These are phyloP conservation scores for Chesias legatella DNA, from an alignment of 2,888 invertebrate genomes.

Conservation along the genomic window DNA sequence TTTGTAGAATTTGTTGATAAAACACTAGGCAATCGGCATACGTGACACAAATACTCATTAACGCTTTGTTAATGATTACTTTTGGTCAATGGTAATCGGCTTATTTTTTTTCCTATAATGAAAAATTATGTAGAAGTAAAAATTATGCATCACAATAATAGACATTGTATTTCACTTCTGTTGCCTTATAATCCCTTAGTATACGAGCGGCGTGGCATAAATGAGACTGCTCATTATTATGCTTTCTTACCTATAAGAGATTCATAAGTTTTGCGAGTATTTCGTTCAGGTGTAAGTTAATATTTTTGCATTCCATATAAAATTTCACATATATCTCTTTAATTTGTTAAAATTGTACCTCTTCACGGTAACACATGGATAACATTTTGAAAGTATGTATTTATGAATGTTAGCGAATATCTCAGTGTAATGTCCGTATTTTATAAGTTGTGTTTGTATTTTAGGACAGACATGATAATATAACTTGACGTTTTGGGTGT, in stretches of 20 bases:
- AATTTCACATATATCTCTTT: constrained; percentile 15
- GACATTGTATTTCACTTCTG: constrained; percentile 18
- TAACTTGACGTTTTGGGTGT: constrained; percentile 59
- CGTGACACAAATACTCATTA: not conserved
- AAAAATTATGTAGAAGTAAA: constrained; percentile 9
- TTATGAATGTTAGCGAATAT: constrained; percentile 25
- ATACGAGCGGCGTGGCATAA: constrained; percentile 27
- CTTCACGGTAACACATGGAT: constrained; percentile 3
- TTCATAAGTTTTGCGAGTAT: constrained; percentile 16
- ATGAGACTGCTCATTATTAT: constrained; percentile 27
- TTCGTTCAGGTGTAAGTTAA: constrained; percentile 16
- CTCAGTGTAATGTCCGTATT: constrained; percentile 10
- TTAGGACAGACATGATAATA: constrained; percentile 38
- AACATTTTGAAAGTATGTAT: constrained; percentile 15
- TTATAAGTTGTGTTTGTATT: constrained; percentile 31
- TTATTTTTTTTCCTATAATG: constrained; percentile 13
- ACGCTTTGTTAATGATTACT: constrained; percentile 4
- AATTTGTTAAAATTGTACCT: constrained; percentile 6
- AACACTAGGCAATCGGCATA: too few relatives aligned
- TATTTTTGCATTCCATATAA: constrained; percentile 29
- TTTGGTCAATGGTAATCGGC: constrained; percentile 15
- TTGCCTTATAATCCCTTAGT: constrained; percentile 23
- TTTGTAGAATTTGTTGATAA: too few relatives aligned
- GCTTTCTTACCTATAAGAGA: constrained; percentile 19
- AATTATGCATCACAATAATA: constrained; percentile 8